Evolutionary conservation across 1,140 invertebrate species (phyloP), one percentile per base, ranked within the genome.

Genomic region (Limonius californicus): DNA sequence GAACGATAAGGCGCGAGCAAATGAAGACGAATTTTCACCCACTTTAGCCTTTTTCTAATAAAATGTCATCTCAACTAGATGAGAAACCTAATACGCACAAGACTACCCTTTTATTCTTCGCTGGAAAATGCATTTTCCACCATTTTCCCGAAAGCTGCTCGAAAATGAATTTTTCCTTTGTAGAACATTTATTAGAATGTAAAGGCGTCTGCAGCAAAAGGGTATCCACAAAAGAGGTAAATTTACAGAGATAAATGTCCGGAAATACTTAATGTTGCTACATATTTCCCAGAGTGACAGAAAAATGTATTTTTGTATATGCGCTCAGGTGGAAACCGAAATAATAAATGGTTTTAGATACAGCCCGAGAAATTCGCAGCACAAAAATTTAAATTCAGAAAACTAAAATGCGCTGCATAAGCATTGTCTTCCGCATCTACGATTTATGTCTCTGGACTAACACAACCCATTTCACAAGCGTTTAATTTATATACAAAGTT

Each of bases 321-420:
- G 45, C 45, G 45, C 45, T 50, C 45, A 50, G 45, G 45, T 50
- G 45, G 45, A 50, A 50, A 50, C 15, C 2, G 14, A 50, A 50
- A 50, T 50, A 50, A 50, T 50, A 50, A 50, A 50, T 50, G 45
- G 45, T 50, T 50, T 50, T 50, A 50, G 45, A 50, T 50, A 50
- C 45, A 50, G 15, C 16, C 16, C 16, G 14, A 8, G 2, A 19
- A 50, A 50, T 21, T 18, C 20, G n/a, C 45, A 50, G 16, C 16
- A 50, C 7, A 18, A 18, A 50, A 50, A 50, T 50, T 50, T 50
- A 50, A 50, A 50, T 50, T 18, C 4, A 8, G 16, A 50, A 50
- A 50, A 19, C 16, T 50, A 45, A 45, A 45, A 45, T 12, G 6
- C 16, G 2, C 42, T 15, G 16, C 42, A 18, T 18, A 45, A 12